Conservation (phyloP, 2,797 vertebrate species). For the Siniperca scherzeri region DNA sequence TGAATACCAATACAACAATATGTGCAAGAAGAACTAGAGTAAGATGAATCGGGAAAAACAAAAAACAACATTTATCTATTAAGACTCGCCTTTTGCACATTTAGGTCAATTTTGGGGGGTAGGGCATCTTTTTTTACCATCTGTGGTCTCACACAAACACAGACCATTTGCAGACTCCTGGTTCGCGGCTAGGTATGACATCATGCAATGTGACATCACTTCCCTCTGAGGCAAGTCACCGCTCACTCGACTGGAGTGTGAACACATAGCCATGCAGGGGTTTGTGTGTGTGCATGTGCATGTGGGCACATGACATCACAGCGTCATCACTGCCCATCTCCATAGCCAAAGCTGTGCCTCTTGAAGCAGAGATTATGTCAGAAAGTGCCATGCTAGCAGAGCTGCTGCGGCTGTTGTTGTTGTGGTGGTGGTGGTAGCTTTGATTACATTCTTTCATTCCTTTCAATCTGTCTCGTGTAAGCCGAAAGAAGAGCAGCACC, state of each 20-base stretch:
- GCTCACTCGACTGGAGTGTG: conserved; percentile 72
- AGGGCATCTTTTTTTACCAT: conserved; percentile 47
- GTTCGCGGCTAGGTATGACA: conserved; percentile 71
- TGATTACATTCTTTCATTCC: conserved; percentile 19
- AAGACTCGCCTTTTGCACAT: conserved; percentile 55
- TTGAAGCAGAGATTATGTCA: conserved; percentile 78
- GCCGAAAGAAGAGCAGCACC: conserved; percentile 17
- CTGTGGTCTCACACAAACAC: conserved; percentile 64
- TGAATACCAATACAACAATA: neutral
- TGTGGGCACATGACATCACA: conserved; percentile 75
- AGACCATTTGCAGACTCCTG: conserved; percentile 56
- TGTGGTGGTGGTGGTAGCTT: conserved; percentile 28
- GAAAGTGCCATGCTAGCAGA: conserved; percentile 70
- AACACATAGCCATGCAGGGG: conserved; percentile 65
- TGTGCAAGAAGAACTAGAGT: neutral
- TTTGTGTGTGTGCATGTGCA: conserved; percentile 31
- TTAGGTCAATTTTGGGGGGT: conserved; percentile 52
- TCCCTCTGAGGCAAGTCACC: conserved; percentile 78
- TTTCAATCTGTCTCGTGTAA: conserved; percentile 25
- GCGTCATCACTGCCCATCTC: conserved; percentile 78
- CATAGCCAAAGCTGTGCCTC: conserved; percentile 70
- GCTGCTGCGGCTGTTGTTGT: conserved; percentile 49
- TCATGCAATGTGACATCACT: conserved; percentile 81
- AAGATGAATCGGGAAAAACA: neutral
- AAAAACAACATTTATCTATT: conserved; percentile 14